phyloP scores from a whole-genome alignment of 2,888 invertebrate genomes.

The Drosophila parthenogenetica region DNA sequence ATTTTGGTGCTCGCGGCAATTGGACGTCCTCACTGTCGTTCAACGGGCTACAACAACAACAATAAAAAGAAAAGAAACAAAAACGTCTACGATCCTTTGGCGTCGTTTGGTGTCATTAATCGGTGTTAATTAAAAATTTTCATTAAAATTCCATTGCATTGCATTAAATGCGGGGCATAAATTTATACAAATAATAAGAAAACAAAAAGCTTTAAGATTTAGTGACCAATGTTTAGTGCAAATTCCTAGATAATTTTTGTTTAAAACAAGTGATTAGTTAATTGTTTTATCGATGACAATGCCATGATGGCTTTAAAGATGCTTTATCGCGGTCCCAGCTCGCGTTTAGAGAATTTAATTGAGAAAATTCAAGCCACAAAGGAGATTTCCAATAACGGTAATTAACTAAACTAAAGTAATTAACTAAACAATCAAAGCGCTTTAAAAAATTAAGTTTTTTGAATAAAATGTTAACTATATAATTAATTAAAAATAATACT shows the following conservation, averaged over 20 bases:
- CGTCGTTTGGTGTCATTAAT: constrained; percentile 60
- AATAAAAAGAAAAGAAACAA: constrained; percentile 4
- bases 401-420: constrained; percentile 15
- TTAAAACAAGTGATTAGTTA: constrained; percentile 14
- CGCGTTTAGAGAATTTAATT: constrained; percentile 92
- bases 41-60: constrained; percentile 32
- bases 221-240: constrained; percentile 51
- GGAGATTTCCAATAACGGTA: constrained; percentile 86
- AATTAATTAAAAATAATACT: too few species aligned
- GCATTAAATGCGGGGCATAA: constrained; percentile 20
- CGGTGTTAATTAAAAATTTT: constrained; percentile 46
- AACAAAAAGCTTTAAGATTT: constrained; percentile 20
- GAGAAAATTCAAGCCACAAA: constrained; percentile 95
- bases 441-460: too few species aligned
- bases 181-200: constrained; percentile 1
- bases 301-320: constrained; percentile 86
- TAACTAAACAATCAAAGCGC: too few species aligned
- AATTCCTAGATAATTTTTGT: constrained; percentile 29
- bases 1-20: constrained; percentile 84
- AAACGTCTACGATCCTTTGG: constrained; percentile 64
- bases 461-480: too few species aligned
- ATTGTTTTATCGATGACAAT: constrained; percentile 45
- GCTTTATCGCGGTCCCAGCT: constrained; percentile 95
- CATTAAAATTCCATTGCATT: constrained; percentile 22
- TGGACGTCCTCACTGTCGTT: constrained; percentile 74